phyloP scores from a whole-genome alignment of 2,797 vertebrate genomes.

The Scolopax rusticola region DNA sequence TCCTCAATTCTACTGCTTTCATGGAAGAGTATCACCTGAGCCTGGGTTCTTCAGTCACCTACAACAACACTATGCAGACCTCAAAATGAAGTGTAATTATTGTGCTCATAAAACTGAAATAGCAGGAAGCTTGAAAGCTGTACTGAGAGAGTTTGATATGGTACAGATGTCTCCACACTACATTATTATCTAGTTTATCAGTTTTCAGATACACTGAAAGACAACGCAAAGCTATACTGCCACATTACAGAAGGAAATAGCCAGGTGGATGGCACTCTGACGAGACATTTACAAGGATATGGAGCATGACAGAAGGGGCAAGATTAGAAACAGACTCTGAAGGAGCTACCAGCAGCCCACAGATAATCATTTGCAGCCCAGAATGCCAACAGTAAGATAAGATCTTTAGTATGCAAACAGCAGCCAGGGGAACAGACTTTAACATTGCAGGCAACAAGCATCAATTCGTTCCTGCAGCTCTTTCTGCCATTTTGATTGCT shows the following conservation, averaged over 20 bases:
- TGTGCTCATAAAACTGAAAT: not conserved
- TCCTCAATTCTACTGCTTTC: not conserved
- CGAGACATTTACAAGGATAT: not conserved
- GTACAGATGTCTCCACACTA: not conserved
- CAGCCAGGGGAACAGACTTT: not conserved
- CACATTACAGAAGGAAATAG: not conserved
- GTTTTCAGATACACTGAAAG: not conserved
- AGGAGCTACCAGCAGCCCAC: not conserved
- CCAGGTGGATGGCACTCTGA: not conserved
- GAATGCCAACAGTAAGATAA: not conserved
- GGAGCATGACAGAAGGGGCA: rapidly evolving
- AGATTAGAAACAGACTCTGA: not conserved
- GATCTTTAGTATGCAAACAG: not conserved
- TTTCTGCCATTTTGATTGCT: not conserved
- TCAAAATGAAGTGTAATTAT: not conserved
- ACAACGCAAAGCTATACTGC: rapidly evolving
- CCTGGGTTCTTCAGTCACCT: not conserved
- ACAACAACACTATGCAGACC: not conserved
- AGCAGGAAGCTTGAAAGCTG: not conserved
- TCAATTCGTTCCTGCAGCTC: not conserved
- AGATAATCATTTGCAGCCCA: not conserved
- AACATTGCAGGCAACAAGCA: rapidly evolving
- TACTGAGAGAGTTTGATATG: not conserved
- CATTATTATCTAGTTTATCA: not conserved
- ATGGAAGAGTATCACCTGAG: not conserved